These are phyloP conservation scores for Mareca penelope DNA, from an alignment of 2,797 vertebrate species.

Conservation along the genomic window DNA sequence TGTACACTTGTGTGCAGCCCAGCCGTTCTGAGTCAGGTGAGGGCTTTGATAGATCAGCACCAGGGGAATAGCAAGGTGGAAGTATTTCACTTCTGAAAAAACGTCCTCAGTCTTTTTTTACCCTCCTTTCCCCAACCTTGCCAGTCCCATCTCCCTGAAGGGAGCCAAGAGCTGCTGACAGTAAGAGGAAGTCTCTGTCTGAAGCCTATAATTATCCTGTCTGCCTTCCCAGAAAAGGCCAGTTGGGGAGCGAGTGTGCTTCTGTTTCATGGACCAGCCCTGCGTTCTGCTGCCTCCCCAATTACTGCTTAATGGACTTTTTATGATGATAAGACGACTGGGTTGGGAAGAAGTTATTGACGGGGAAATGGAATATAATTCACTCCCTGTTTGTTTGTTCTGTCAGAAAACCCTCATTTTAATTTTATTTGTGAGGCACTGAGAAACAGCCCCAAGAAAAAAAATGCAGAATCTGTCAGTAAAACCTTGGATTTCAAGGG, in stretches of 20 bases:
- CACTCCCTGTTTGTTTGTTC: conserved; percentile 56
- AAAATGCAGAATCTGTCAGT: not conserved
- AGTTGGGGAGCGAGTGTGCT: conserved; percentile 41
- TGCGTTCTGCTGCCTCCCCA: conserved; percentile 45
- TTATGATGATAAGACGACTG: conserved; percentile 61
- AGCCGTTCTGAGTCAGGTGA: not conserved
- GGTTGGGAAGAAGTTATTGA: conserved; percentile 55
- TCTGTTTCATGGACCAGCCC: not conserved
- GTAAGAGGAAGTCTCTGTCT: conserved; percentile 63
- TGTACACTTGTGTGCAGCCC: not conserved
- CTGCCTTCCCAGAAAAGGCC: conserved; percentile 67
- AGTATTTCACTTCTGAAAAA: not conserved
- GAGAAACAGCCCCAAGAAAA: not conserved
- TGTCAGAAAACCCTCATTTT: conserved; percentile 53
- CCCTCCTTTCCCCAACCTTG: conserved; percentile 34
- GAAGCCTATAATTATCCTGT: conserved; percentile 73
- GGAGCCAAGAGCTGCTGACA: conserved; percentile 61
- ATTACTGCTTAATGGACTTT: conserved; percentile 74
- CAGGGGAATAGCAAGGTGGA: conserved; percentile 33
- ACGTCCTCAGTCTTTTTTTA: not conserved
- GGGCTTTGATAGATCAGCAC: not conserved
- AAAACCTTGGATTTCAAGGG: not conserved
- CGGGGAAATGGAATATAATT: conserved; percentile 66
- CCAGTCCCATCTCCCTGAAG: conserved; percentile 41
- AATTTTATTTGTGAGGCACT: conserved; percentile 27